These are phyloP conservation scores for Aurelia coerulea DNA, from an alignment of 30 jellyfish, hydroid and myxozoan genomes.

Conservation along the genomic window DNA sequence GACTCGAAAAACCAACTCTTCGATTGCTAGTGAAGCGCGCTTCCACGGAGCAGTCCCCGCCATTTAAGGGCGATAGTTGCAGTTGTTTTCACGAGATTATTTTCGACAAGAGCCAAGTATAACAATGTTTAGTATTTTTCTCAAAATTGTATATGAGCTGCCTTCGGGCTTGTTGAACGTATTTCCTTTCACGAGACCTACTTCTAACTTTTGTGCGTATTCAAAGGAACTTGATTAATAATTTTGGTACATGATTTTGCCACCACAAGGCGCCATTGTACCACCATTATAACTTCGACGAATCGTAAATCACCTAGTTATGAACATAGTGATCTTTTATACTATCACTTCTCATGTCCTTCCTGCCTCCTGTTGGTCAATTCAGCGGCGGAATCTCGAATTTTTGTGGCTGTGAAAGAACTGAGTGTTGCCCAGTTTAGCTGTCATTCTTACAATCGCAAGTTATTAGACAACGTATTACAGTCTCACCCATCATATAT, in stretches of 20 bases:
- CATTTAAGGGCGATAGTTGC: too few species aligned
- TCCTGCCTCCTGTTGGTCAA: constrained; percentile 44
- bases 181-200: neutral
- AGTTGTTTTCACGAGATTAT: too few species aligned
- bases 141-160: neutral
- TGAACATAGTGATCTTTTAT: constrained; percentile 26
- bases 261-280: constrained; percentile 71
- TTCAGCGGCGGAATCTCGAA: constrained; percentile 21
- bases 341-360: constrained; percentile 52
- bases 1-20: too few species aligned
- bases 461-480: constrained; percentile 8
- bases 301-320: constrained; percentile 47
- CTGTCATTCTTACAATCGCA: neutral
- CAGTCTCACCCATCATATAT: constrained; percentile 9
- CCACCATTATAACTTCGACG: constrained; percentile 36
- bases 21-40: too few species aligned
- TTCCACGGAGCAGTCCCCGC: too few species aligned
- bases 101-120: too few species aligned
- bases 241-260: constrained; percentile 18
- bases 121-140: neutral
- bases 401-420: constrained; percentile 33
- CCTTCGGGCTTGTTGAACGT: neutral
- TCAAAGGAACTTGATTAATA: too few species aligned
- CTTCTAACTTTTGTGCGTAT: too few species aligned
- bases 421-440: constrained; percentile 8